A percentile compares a stretch with the other conserved stretches of the same genome.
Evolutionary conservation across 2,888 invertebrate species (phyloP).

Genomic region (Diarsia rubi): DNA sequence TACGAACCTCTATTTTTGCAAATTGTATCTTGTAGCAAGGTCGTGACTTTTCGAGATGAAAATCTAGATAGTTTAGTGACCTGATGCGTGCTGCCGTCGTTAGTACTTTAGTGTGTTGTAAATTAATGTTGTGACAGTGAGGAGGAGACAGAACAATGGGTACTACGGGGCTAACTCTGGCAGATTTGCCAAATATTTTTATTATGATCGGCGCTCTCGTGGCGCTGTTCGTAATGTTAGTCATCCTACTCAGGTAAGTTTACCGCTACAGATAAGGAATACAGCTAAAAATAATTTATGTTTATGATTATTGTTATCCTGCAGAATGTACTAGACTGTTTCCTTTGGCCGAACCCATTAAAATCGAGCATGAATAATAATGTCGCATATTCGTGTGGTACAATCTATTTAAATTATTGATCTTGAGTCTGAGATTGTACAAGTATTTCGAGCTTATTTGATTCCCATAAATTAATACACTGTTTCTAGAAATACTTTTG

Average conservation of each 20-base stretch:
- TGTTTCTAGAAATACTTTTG: constrained; percentile 9
- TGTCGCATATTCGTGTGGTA: constrained; percentile 8
- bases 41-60: constrained; percentile 74
- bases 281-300: constrained; percentile 13
- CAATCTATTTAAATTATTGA: constrained; percentile 15
- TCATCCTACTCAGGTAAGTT: constrained; percentile 94
- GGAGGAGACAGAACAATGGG: constrained; percentile 78
- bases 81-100: constrained; percentile 76
- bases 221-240: constrained; percentile 94
- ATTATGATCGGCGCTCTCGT: constrained; percentile 94
- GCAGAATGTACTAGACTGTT: constrained; percentile 53
- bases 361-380: constrained; percentile 14
- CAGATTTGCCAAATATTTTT: constrained; percentile 94
- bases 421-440: constrained; percentile 3
- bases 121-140: constrained; percentile 75
- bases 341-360: constrained; percentile 16
- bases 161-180: constrained; percentile 91
- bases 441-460: constrained; percentile 2
- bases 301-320: constrained; percentile 44
- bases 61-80: constrained; percentile 75
- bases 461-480: constrained; percentile 23
- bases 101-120: constrained; percentile 72
- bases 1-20: constrained; percentile 72
- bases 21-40: constrained; percentile 76
- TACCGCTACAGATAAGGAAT: constrained; percentile 44